These are phyloP conservation scores for Elanus axillaris DNA, from an alignment of 2,113 vertebrate species.

Conservation along the genomic window DNA sequence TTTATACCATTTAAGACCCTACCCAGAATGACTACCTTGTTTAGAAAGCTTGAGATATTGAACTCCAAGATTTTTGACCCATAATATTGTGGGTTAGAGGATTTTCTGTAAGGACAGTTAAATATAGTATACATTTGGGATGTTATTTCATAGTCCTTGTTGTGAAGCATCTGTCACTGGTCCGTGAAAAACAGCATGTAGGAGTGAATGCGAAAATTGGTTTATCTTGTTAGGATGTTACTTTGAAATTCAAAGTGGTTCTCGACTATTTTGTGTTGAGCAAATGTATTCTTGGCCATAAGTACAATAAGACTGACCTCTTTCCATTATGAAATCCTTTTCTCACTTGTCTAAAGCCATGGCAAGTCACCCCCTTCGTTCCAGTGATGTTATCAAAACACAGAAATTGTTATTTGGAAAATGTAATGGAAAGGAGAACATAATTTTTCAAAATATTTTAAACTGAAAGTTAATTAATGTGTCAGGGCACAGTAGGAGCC, in stretches of 20 bases:
- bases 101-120: neutral
- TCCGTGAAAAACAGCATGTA: neutral
- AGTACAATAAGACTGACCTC: neutral
- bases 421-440: neutral
- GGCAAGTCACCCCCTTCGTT: neutral
- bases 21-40: neutral
- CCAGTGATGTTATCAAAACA: neutral
- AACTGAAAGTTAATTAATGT: neutral
- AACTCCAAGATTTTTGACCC: neutral
- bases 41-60: neutral
- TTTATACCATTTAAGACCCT: neutral
- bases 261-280: neutral
- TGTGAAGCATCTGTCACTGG: neutral
- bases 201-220: neutral
- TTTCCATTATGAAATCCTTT: neutral
- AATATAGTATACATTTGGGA: neutral
- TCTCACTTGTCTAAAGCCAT: neutral
- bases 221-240: neutral
- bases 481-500: neutral
- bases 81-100: neutral
- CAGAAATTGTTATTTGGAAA: neutral
- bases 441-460: neutral
- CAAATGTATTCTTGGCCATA: neutral
- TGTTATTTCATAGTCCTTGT: neutral
- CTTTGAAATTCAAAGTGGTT: neutral